A percentile compares a stretch with the other conserved stretches of the same genome.
Conservation (phyloP, 2,113 vertebrate species). For the Geothlypis trichas region DNA sequence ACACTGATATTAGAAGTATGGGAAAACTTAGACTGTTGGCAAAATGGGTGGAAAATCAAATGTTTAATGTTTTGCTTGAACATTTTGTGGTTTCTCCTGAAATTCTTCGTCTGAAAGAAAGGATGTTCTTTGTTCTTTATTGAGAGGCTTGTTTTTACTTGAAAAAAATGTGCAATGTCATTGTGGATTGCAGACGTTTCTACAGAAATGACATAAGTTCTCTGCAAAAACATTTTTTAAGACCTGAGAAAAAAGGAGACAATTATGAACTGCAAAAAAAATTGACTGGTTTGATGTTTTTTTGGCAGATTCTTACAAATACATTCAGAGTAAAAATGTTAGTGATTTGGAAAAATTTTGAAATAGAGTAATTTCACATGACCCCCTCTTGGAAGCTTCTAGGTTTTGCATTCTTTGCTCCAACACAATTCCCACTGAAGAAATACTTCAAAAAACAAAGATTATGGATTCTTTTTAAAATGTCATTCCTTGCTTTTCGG, state of each 20-base stretch:
- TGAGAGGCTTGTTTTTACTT: not conserved
- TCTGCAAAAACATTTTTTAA: not conserved
- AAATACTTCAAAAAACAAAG: slow-evolving; percentile 19
- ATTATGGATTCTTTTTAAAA: not conserved
- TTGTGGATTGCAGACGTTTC: not conserved
- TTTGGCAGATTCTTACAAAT: slow-evolving; percentile 24
- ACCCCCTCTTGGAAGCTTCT: slow-evolving; percentile 33
- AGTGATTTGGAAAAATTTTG: slow-evolving; percentile 52
- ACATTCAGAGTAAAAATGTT: slow-evolving; percentile 17
- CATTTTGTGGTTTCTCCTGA: slow-evolving; percentile 67
- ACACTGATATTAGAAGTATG: slow-evolving; percentile 35
- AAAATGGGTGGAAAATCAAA: slow-evolving; percentile 63
- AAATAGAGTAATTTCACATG: slow-evolving; percentile 53
- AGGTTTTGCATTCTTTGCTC: slow-evolving; percentile 47
- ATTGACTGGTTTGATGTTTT: not conserved
- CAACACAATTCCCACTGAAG: slow-evolving; percentile 37
- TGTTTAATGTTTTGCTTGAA: slow-evolving; percentile 66
- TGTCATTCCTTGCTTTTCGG: not conserved
- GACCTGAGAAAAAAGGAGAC: not conserved
- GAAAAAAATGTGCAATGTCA: slow-evolving; percentile 28
- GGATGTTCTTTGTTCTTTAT: slow-evolving; percentile 45
- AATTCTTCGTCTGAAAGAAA: slow-evolving; percentile 67
- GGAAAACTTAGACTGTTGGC: slow-evolving; percentile 47
- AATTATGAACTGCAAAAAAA: not conserved
- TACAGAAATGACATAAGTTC: not conserved